Percentiles rank a stretch among this genome's conserved stretches.
Evolutionary conservation across 2,113 vertebrate genomes (phyloP).

Genomic region (Argyrosomus japonicus): DNA sequence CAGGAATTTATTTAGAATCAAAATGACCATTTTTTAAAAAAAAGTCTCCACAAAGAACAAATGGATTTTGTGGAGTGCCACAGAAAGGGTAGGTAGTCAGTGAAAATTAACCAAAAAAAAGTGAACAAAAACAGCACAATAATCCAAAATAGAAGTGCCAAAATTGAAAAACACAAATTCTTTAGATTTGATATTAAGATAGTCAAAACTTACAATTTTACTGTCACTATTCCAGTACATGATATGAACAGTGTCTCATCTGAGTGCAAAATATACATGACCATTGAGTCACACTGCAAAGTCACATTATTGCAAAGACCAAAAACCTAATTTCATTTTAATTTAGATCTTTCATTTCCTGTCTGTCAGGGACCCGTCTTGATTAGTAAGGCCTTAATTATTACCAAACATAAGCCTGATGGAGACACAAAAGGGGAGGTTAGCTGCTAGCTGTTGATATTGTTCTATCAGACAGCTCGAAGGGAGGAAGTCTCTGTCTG

Average conservation of each 20-base stretch:
- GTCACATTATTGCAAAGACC: not conserved
- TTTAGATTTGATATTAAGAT: not conserved
- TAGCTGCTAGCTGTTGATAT: conserved; percentile 63
- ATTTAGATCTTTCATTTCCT: conserved; percentile 70
- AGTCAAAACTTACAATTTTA: not conserved
- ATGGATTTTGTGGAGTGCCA: not conserved
- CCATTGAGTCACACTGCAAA: not conserved
- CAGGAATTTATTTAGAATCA: not conserved
- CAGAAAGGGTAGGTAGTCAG: no score
- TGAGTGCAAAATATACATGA: conserved; percentile 8
- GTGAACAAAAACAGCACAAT: not conserved
- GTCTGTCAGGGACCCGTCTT: conserved; percentile 38
- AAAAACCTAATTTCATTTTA: conserved; percentile 38
- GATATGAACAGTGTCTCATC: not conserved
- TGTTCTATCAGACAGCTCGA: conserved; percentile 70
- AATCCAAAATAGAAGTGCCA: not conserved
- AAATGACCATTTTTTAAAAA: not conserved
- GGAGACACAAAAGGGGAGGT: conserved; percentile 53
- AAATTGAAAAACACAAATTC: not conserved
- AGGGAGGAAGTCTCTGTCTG: conserved; percentile 76
- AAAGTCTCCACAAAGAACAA: not conserved
- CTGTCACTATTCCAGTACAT: not conserved
- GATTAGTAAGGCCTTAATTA: conserved; percentile 70
- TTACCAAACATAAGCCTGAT: conserved; percentile 68
- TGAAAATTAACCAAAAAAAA: not conserved